A percentile compares a stretch with the other conserved stretches of the same genome.
These are phyloP conservation scores for Samia ricini DNA, from an alignment of 1,140 invertebrate genomes.

Conservation along the genomic window DNA sequence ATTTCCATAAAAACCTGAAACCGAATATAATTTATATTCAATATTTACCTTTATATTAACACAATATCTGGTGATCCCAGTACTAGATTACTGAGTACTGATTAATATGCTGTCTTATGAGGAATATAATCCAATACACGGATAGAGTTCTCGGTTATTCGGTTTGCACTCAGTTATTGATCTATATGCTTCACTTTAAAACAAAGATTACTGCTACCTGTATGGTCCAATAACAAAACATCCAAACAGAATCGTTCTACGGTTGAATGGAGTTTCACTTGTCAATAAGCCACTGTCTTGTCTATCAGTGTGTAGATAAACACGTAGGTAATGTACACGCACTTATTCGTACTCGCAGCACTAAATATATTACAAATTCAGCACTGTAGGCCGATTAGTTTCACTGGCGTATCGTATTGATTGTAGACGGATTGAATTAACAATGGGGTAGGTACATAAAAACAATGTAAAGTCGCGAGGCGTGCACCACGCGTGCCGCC, in stretches of 20 bases:
- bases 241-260: conserved; percentile 49
- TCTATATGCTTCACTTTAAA: conserved; percentile 65
- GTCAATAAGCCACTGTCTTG: conserved; percentile 63
- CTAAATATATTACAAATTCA: conserved; percentile 33
- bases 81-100: conserved; percentile 51
- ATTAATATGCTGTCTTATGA: conserved; percentile 72
- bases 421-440: conserved; percentile 66
- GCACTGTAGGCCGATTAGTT: conserved; percentile 48
- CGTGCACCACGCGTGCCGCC: conserved; percentile 71
- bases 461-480: conserved; percentile 68
- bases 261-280: conserved; percentile 69
- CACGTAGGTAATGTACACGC: conserved; percentile 50
- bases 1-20: not conserved
- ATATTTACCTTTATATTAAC: not conserved
- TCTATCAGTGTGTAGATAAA: conserved; percentile 37
- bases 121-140: conserved; percentile 64
- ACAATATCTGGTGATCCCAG: conserved; percentile 46
- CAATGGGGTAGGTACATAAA: conserved; percentile 66
- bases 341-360: conserved; percentile 34
- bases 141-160: conserved; percentile 54
- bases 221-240: conserved; percentile 57
- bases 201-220: conserved; percentile 62
- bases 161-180: conserved; percentile 67
- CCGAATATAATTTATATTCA: not conserved
- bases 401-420: conserved; percentile 60